Percentiles rank a stretch among this genome's conserved stretches.
Conservation (phyloP, 2,797 vertebrate species). For the Acanthopagrus latus region DNA sequence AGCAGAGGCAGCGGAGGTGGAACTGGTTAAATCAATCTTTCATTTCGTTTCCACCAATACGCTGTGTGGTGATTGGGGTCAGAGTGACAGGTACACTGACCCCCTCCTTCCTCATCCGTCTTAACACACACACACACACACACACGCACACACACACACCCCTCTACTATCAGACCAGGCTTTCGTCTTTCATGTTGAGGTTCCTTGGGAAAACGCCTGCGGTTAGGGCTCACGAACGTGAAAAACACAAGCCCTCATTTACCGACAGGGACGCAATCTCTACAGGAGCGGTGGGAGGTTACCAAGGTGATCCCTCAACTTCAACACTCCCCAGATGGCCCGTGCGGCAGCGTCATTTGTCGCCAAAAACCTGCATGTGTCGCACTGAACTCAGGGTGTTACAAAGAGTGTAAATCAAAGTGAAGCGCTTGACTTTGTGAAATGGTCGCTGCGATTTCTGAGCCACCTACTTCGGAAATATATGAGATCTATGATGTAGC, state of each 20-base stretch:
- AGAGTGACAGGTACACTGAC: slow-evolving; percentile 65
- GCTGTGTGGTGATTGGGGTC: slow-evolving; percentile 80
- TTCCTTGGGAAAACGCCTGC: slow-evolving; percentile 45
- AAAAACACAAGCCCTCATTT: slow-evolving; percentile 62
- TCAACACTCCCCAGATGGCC: slow-evolving; percentile 73
- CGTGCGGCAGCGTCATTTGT: slow-evolving; percentile 72
- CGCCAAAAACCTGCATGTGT: slow-evolving; percentile 66
- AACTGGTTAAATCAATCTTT: slow-evolving; percentile 79
- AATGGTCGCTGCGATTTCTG: slow-evolving; percentile 62
- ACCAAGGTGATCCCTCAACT: slow-evolving; percentile 77
- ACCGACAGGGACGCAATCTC: slow-evolving; percentile 59
- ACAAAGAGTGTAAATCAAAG: slow-evolving; percentile 77
- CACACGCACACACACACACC: slow-evolving; percentile 22
- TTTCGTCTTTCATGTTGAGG: slow-evolving; percentile 43
- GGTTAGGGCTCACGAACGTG: slow-evolving; percentile 51
- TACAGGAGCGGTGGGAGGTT: slow-evolving; percentile 67
- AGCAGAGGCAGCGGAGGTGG: slow-evolving; percentile 59
- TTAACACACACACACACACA: slow-evolving; percentile 40
- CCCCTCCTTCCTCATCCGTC: slow-evolving; percentile 28
- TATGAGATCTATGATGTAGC: slow-evolving; percentile 66
- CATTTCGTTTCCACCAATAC: slow-evolving; percentile 71
- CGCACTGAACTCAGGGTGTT: slow-evolving; percentile 69
- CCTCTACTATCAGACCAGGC: slow-evolving; percentile 12
- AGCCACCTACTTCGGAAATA: slow-evolving; percentile 72
- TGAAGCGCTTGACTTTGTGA: slow-evolving; percentile 69